Evolutionary conservation across 2,888 invertebrate genomes (phyloP), one percentile per base, ranked within the genome.

Genomic region (Synergus gifuensis): DNA sequence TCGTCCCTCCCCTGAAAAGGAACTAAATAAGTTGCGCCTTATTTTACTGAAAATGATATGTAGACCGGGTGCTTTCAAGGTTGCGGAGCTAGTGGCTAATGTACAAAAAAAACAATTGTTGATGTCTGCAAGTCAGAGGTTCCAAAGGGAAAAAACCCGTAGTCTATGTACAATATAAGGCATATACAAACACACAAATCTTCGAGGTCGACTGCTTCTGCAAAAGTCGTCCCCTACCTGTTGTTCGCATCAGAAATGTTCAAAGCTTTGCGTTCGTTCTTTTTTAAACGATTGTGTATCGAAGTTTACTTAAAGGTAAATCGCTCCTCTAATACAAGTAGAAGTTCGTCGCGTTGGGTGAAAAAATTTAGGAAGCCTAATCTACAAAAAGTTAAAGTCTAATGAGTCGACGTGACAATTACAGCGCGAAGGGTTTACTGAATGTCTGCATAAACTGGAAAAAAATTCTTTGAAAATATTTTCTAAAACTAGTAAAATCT

Each of bases 111-210:
- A 40, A 60, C 76, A 79, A 62, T 60, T 78, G 76, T 64, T 79
- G 46, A 78, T 69, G 64, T 49, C 64, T 78, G 69, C 76, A 54
- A 79, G 40, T 76, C 63, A 63, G 66, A 76, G 73, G 73, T 80
- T 83, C 36, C 42, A 54, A 81, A 64, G 64, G 79, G 81, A 81
- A 78, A 76, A 81, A 82, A 78, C 63, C 81, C 77, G 81, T 82
- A 67, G 79, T 83, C 81, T 85, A 85, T 86, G 80, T 86, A 86
- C 84, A 86, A 83, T 76, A 83, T 82, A 84, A 83, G 83, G 77
- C 80, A 83, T 84, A 82, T 77, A 82, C 81, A 79, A 78, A 81
- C 78, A 79, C 78, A 82, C 80, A 82, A 83, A 81, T 83, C 76
- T 81, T 76, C 76, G 67, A 83, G 82, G 81, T 36, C 22, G 49